A percentile compares a stretch with the other conserved stretches of the same genome.
phyloP scores from a whole-genome alignment of 2,888 invertebrate genomes.

The Nephrotoma guestfalica region DNA sequence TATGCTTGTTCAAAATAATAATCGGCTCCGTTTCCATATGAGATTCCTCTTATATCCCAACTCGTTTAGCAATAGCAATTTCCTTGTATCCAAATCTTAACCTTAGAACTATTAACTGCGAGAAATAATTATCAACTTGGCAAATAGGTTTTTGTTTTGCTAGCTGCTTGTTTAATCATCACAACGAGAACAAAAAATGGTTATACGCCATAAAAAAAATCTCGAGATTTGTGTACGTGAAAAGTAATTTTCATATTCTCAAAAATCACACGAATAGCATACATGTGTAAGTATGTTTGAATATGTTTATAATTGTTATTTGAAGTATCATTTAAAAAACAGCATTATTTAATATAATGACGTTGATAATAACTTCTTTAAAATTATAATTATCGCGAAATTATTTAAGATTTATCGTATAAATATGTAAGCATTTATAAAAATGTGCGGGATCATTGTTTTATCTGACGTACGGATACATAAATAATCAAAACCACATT shows the following conservation, averaged over 20 bases:
- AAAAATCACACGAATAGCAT: not conserved
- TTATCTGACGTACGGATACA: not conserved
- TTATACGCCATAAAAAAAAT: not conserved
- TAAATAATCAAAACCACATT: not conserved
- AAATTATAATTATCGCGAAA: not conserved
- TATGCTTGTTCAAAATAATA: no score
- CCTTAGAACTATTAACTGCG: not conserved
- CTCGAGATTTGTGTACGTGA: not conserved
- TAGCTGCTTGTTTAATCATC: not conserved
- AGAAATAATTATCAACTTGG: not conserved
- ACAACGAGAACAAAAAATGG: not conserved
- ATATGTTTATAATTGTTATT: not conserved
- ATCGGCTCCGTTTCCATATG: no score
- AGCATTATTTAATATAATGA: not conserved
- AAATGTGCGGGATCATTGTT: not conserved
- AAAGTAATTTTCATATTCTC: not conserved
- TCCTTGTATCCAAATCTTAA: not conserved
- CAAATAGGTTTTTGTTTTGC: not conserved
- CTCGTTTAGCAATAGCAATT: no score
- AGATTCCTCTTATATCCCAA: no score
- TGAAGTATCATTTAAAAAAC: not conserved
- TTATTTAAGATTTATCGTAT: not conserved
- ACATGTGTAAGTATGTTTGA: not conserved
- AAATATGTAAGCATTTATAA: not conserved
- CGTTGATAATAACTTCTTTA: not conserved